Evolutionary conservation across 2,888 invertebrate species (phyloP).

Genomic region (Copidosoma aretas): DNA sequence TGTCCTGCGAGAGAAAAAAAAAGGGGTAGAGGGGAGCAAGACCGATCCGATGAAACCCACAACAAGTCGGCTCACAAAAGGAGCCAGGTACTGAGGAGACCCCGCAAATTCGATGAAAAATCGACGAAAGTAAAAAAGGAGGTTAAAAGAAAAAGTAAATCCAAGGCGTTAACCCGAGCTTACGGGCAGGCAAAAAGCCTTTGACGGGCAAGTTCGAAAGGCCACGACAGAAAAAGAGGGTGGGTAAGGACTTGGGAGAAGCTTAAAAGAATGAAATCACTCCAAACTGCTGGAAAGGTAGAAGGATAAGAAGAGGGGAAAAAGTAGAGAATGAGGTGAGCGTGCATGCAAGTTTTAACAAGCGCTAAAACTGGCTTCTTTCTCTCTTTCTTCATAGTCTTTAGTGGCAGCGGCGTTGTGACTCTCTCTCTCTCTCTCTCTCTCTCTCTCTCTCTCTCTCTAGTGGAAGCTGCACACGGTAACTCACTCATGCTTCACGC

Average conservation of each 20-base stretch:
- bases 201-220: constrained; percentile 13
- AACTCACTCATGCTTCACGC: no score
- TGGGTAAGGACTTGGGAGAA: no score
- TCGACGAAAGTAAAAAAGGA: neutral
- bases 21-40: neutral
- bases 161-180: neutral
- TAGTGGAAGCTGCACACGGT: no score
- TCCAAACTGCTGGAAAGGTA: neutral
- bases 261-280: constrained; percentile 2
- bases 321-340: no score
- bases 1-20: neutral
- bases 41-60: neutral
- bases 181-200: constrained; percentile 10
- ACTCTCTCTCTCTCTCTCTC: no score
- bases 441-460: no score
- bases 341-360: no score
- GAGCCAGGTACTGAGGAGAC: neutral
- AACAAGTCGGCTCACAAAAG: neutral
- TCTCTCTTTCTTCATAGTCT: no score
- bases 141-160: neutral
- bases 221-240: neutral
- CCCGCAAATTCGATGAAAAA: constrained; percentile 6
- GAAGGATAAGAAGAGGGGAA: no score
- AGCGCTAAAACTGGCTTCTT: no score
- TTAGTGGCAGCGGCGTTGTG: no score